phyloP scores from a whole-genome alignment of 2,797 vertebrate genomes.

The Phataginus tricuspis region DNA sequence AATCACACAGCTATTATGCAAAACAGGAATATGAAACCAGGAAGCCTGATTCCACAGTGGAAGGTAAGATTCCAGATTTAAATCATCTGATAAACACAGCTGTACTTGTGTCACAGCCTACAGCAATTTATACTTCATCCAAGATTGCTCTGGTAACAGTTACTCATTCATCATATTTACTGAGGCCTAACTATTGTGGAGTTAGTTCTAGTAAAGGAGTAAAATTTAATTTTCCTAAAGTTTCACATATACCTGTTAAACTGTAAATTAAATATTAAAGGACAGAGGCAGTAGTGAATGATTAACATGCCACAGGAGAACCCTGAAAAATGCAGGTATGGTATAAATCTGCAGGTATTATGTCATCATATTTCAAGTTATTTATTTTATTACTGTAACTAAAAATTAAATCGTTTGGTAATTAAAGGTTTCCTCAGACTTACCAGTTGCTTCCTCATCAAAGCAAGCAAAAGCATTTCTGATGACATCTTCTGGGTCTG shows the following conservation, averaged over 20 bases:
- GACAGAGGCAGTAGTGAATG: neutral
- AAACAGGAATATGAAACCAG: conserved; percentile 5
- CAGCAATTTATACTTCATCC: neutral
- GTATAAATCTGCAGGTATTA: neutral
- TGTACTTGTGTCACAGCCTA: neutral
- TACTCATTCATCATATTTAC: neutral
- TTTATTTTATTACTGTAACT: neutral
- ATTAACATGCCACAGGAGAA: neutral
- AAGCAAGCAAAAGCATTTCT: conserved; percentile 98
- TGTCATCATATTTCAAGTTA: neutral
- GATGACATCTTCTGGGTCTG: conserved; percentile 97
- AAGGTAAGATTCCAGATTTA: neutral
- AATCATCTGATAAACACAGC: neutral
- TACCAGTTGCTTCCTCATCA: conserved; percentile 97
- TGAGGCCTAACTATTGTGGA: neutral
- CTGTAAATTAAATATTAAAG: neutral
- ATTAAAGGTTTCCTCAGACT: conserved; percentile 1
- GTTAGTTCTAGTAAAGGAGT: neutral
- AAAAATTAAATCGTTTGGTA: conserved; percentile 21
- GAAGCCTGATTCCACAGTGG: neutral
- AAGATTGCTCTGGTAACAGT: neutral
- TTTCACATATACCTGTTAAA: neutral
- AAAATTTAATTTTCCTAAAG: neutral
- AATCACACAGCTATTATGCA: conserved; percentile 6
- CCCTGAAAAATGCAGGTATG: neutral